These are phyloP conservation scores for Plecotus auritus DNA, from an alignment of 2,113 vertebrate species.

Conservation along the genomic window DNA sequence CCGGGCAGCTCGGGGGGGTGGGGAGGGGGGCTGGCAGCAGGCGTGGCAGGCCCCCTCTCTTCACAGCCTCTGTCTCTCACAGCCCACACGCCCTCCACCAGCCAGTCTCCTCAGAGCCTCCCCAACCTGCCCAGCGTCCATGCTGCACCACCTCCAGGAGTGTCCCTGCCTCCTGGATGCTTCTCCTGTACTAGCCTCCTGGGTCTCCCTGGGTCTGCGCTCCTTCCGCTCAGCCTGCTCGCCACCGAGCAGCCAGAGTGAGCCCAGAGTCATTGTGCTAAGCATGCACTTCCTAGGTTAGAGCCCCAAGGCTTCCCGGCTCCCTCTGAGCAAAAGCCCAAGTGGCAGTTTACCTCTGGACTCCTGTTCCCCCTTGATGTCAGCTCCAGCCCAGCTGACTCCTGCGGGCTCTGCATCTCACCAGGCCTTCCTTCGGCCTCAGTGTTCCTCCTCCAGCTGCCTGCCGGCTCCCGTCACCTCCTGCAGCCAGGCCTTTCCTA, in stretches of 20 bases:
- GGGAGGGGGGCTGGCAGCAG: too few relatives aligned
- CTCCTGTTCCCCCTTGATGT: neutral
- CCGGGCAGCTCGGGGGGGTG: neutral
- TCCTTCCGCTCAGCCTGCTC: neutral
- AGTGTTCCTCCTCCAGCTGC: neutral
- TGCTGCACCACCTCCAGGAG: fast-evolving
- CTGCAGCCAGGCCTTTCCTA: neutral
- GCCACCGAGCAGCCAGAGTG: neutral
- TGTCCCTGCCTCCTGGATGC: neutral
- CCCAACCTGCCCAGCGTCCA: neutral
- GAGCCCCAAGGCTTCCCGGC: neutral
- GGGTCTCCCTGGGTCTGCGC: neutral
- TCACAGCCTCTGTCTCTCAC: fast-evolving
- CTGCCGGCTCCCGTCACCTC: neutral
- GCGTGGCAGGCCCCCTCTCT: fast-evolving
- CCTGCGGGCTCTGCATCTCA: fast-evolving
- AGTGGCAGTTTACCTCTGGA: neutral
- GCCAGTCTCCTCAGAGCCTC: fast-evolving
- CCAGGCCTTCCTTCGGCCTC: neutral
- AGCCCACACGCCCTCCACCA: fast-evolving
- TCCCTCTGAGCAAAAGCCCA: neutral
- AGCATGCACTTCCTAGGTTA: neutral
- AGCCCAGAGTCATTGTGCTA: neutral
- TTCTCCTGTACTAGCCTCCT: neutral
- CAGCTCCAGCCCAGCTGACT: neutral